phyloP scores from a whole-genome alignment of 2,797 vertebrate species.

The Craterocephalus amniculus region DNA sequence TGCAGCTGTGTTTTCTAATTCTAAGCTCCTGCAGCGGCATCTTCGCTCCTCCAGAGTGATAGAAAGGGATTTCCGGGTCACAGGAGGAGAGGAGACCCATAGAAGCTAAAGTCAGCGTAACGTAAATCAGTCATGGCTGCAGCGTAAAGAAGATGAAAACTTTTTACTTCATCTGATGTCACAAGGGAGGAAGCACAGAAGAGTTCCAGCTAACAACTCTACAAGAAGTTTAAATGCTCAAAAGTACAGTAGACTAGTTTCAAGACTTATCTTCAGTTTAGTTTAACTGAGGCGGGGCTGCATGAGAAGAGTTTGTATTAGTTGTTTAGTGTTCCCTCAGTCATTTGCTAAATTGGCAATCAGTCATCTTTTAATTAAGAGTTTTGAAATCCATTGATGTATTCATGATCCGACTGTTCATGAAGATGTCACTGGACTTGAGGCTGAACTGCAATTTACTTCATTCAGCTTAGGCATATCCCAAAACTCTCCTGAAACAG shows the following conservation, averaged over 20 bases:
- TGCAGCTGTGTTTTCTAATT: not conserved
- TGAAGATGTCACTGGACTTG: no score
- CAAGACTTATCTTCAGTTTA: not conserved
- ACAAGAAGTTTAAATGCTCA: not conserved
- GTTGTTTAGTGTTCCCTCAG: no score
- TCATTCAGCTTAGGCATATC: not conserved
- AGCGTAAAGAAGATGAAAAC: not conserved
- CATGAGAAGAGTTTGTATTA: no score
- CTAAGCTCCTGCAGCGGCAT: not conserved
- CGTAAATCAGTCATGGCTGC: not conserved
- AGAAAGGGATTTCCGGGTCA: constrained; percentile 2
- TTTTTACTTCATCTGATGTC: not conserved
- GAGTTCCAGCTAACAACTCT: no score
- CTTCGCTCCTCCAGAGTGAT: not conserved
- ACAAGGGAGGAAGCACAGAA: not conserved
- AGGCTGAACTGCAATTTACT: not conserved
- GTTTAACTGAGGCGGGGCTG: no score
- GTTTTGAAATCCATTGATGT: no score
- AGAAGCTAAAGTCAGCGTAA: not conserved
- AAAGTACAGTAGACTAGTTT: not conserved
- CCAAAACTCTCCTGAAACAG: not conserved
- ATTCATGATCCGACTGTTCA: no score
- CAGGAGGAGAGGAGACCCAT: not conserved
- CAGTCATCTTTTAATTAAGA: no score
- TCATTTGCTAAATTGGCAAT: no score